A percentile compares a stretch with the other conserved stretches of the same genome.
Evolutionary conservation across 2,797 vertebrate species (phyloP).

Genomic region (Yasuhikotakia modesta): DNA sequence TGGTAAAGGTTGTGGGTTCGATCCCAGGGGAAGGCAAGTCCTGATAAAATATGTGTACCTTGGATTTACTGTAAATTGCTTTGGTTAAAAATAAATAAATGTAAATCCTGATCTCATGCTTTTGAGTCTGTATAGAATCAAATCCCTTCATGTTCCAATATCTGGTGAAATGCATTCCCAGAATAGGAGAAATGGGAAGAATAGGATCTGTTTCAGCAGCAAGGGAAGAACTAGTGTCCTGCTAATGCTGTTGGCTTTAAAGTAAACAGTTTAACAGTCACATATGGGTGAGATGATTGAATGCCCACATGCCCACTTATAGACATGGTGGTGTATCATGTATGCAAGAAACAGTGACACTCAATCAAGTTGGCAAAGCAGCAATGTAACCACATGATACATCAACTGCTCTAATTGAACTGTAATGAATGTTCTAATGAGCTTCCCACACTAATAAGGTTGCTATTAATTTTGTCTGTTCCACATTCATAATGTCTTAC

Average conservation of each 20-base stretch:
- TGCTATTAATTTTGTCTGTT: slow-evolving; percentile 84
- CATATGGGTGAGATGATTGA: neutral
- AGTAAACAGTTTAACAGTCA: neutral
- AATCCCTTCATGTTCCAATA: neutral
- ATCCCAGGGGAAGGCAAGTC: too few relatives aligned
- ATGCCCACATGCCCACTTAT: neutral
- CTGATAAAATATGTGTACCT: too few relatives aligned
- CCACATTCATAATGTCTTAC: slow-evolving; percentile 78
- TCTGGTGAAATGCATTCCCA: neutral
- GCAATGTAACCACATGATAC: slow-evolving; percentile 49
- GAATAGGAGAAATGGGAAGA: too few relatives aligned
- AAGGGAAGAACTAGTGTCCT: neutral
- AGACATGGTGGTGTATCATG: neutral
- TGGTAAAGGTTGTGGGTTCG: too few relatives aligned
- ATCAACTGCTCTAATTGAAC: slow-evolving; percentile 71
- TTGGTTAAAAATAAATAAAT: too few relatives aligned
- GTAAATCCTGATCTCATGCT: too few relatives aligned
- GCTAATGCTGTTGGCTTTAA: neutral
- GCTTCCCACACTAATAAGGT: slow-evolving; percentile 79
- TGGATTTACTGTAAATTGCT: too few relatives aligned
- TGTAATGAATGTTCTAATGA: slow-evolving; percentile 86
- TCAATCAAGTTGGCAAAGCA: slow-evolving; percentile 19
- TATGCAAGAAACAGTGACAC: slow-evolving; percentile 1
- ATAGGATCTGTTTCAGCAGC: neutral
- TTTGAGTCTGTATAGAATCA: neutral